Percentiles rank a stretch among this genome's conserved stretches.
These are phyloP conservation scores for Stenotaenia linearis DNA, from an alignment of 2,888 invertebrate species.

Conservation along the genomic window DNA sequence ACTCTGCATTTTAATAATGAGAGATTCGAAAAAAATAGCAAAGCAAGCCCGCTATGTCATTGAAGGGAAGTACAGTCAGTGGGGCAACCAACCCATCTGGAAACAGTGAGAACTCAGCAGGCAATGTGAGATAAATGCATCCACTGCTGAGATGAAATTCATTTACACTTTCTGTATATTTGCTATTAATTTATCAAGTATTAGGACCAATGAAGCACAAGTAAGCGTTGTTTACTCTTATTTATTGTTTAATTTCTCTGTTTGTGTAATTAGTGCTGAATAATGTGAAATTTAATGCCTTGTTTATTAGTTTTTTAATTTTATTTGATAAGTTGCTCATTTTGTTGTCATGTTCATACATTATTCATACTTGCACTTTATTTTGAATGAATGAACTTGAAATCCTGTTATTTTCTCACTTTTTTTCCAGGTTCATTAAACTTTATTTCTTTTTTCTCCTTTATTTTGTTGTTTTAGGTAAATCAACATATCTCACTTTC, in stretches of 20 bases:
- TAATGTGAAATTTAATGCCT: not conserved
- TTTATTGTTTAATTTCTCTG: not conserved
- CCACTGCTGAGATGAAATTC: not conserved
- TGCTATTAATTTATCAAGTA: not conserved
- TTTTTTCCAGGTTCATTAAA: not conserved
- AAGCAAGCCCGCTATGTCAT: constrained; percentile 16
- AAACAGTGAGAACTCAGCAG: not conserved
- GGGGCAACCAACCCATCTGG: constrained; percentile 19
- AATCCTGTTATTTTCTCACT: not conserved
- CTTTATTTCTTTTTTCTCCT: not conserved
- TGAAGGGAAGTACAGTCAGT: constrained; percentile 17
- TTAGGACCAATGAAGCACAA: not conserved
- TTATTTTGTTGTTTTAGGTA: not conserved
- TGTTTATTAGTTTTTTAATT: not conserved
- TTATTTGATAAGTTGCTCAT: not conserved
- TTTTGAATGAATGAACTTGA: not conserved
- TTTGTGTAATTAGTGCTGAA: too few relatives aligned
- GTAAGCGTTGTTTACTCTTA: not conserved
- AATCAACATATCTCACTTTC: not conserved
- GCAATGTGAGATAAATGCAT: not conserved
- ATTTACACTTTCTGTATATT: not conserved
- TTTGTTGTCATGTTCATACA: not conserved
- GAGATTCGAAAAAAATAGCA: not conserved
- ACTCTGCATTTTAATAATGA: constrained; percentile 20
- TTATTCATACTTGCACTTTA: not conserved